phyloP scores from a whole-genome alignment of 2,113 vertebrate species.

The Tricholaema leucomelas region DNA sequence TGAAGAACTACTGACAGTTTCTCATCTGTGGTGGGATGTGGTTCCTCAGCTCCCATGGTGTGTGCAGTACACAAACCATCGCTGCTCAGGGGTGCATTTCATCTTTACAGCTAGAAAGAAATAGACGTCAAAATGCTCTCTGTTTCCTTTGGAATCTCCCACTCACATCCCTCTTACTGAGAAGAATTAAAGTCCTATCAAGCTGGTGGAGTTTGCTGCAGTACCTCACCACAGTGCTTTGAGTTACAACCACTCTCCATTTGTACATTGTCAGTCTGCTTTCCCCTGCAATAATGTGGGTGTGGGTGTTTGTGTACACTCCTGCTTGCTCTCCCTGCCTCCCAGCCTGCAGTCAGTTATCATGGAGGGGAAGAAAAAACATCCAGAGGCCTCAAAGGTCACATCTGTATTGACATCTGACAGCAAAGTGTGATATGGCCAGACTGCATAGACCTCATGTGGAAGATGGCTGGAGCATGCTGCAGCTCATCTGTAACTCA shows the following conservation, averaged over 20 bases:
- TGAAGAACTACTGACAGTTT: not conserved
- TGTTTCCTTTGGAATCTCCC: not conserved
- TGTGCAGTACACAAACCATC: accelerated
- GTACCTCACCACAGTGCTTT: not conserved
- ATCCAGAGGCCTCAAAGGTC: not conserved
- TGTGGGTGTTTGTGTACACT: no score
- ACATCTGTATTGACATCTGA: not conserved
- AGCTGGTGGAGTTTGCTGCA: not conserved
- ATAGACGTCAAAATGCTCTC: not conserved
- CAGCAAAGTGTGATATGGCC: accelerated
- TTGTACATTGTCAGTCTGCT: not conserved
- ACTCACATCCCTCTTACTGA: not conserved
- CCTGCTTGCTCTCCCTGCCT: not conserved
- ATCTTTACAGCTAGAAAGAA: not conserved
- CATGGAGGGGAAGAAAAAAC: not conserved
- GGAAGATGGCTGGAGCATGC: not conserved
- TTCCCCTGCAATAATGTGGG: not conserved
- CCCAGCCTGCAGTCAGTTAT: not conserved
- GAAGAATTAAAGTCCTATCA: not conserved
- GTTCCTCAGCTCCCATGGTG: not conserved
- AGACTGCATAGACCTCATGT: not conserved
- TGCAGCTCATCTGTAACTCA: accelerated
- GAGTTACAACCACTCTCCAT: not conserved
- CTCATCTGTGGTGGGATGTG: not conserved
- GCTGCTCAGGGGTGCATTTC: not conserved